These are phyloP conservation scores for Heliconius congener DNA, from an alignment of 1,140 invertebrate species.

Conservation along the genomic window DNA sequence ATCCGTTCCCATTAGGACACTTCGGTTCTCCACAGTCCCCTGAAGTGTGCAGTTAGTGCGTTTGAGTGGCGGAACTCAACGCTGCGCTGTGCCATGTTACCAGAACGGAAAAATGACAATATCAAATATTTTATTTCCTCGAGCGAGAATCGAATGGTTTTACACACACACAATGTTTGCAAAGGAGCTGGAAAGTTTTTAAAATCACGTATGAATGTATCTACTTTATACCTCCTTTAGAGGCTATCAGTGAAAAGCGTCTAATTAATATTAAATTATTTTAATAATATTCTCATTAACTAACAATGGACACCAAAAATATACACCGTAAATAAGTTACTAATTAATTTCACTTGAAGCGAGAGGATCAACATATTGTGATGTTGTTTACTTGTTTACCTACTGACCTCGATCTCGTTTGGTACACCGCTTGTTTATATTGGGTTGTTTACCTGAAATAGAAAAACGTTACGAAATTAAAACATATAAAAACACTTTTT, in stretches of 20 bases:
- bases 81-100: no score
- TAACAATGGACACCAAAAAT: neutral
- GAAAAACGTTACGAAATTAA: neutral
- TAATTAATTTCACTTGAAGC: slow-evolving; percentile 42
- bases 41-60: no score
- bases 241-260: neutral
- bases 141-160: no score
- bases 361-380: slow-evolving; percentile 37
- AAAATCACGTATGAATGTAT: no score
- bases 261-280: neutral
- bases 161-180: no score
- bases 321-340: slow-evolving; percentile 36
- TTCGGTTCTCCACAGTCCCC: no score
- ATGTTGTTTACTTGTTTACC: slow-evolving; percentile 40
- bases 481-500: neutral
- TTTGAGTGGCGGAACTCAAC: no score
- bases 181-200: no score
- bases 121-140: no score
- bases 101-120: no score
- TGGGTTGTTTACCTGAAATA: slow-evolving; percentile 32
- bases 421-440: slow-evolving; percentile 21
- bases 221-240: neutral
- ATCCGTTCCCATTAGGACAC: no score
- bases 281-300: neutral
- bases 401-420: slow-evolving; percentile 44